Conservation (phyloP, 2,113 vertebrate genomes). For the Urocolius indicus region DNA sequence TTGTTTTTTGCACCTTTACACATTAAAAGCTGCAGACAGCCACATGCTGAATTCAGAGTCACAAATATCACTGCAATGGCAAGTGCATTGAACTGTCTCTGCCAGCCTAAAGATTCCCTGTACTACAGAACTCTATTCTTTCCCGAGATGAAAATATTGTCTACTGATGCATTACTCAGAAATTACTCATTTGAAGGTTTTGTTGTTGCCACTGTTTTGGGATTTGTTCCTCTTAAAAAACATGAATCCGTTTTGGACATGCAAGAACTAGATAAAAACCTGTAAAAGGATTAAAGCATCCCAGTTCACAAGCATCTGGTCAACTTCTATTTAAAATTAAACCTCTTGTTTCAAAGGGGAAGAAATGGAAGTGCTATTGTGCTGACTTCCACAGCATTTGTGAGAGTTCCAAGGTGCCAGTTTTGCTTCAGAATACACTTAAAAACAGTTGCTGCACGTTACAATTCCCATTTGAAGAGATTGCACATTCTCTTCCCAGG, state of each 20-base stretch:
- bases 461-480: background rate
- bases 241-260: background rate
- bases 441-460: background rate
- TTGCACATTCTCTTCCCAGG: background rate
- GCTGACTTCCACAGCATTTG: background rate
- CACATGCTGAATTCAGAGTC: background rate
- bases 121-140: background rate
- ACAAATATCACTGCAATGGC: background rate
- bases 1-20: background rate
- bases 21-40: background rate
- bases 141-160: background rate
- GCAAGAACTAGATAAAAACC: background rate
- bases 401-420: background rate
- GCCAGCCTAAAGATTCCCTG: background rate
- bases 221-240: background rate
- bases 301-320: background rate
- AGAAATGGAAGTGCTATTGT: no score
- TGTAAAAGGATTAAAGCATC: conserved; percentile 29
- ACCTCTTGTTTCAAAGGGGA: background rate
- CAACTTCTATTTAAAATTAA: background rate
- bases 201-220: background rate
- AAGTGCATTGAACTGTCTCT: background rate
- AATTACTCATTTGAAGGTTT: background rate
- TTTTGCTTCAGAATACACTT: background rate
- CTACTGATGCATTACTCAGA: background rate